Evolutionary conservation across 2,888 invertebrate species (phyloP).

Genomic region (Encarsia formosa): DNA sequence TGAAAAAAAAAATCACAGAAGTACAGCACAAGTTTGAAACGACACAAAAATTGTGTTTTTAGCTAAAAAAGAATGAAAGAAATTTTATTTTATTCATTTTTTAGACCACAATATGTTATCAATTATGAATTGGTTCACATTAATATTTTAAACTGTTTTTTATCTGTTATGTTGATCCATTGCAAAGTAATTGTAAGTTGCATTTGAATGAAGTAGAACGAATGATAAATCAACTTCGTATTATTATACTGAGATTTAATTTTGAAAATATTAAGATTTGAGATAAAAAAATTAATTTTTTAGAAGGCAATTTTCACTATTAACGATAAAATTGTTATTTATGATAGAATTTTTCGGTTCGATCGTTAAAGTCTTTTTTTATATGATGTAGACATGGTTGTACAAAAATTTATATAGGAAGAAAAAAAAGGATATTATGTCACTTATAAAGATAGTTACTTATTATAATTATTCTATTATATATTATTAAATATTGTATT

Average conservation of each 20-base stretch:
- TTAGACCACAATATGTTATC: constrained; percentile 13
- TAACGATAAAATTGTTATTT: constrained; percentile 10
- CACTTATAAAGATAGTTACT: constrained; percentile 40
- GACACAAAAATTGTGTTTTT: constrained; percentile 19
- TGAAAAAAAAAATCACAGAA: constrained; percentile 2
- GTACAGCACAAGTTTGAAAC: constrained; percentile 24
- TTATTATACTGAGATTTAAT: constrained; percentile 16
- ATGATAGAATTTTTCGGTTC: constrained; percentile 25
- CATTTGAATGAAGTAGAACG: constrained; percentile 13
- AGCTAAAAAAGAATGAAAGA: no score
- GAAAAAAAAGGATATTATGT: constrained; percentile 30
- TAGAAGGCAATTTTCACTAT: constrained; percentile 11
- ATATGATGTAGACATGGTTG: constrained; percentile 41
- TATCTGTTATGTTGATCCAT: constrained; percentile 15
- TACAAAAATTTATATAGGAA: constrained; percentile 43
- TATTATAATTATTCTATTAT: constrained; percentile 34
- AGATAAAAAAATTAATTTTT: constrained; percentile 16
- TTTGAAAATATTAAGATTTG: constrained; percentile 3
- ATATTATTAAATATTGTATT: constrained; percentile 38
- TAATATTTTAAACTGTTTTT: constrained; percentile 13
- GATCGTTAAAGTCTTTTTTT: constrained; percentile 36
- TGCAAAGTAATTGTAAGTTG: constrained; percentile 3
- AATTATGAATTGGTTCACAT: constrained; percentile 10
- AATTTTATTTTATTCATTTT: constrained; percentile 17
- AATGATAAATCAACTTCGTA: constrained; percentile 11